Base-by-base conservation (phyloP, 2,888 invertebrate genomes). In the Ectobius pallidus region DNA sequence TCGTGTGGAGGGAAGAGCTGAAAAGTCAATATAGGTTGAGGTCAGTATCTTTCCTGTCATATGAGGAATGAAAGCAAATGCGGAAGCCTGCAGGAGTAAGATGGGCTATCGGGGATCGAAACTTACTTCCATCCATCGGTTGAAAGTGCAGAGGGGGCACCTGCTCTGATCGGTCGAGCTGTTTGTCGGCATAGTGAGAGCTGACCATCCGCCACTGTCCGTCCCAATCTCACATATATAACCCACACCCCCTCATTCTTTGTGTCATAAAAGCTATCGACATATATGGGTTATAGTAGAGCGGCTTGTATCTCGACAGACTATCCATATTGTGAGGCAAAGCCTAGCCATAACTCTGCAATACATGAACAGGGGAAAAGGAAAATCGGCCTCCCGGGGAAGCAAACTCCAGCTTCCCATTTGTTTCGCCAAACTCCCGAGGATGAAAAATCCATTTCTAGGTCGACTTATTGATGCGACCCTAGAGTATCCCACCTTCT, bases 361-460 rank as follows among this genome's bases (percentile, higher is more conserved):
- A 63, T 74, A 74, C 72, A 70, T 70, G 74, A 69, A 65, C 27
- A 32, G 71, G 55, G 49, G 44, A 46, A 61, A 49, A 34, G 61
- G 49, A 74, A 72, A 74, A 73, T 70, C 72, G 49, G 49, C 74
- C 68, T 72, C 18, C 46, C 68, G 72, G 70, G 70, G 44, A 72
- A 25, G 70, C 44, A 42, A 46, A 14, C 39, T 27, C 55, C 16
- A 63, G 42, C 30, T 65, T 44, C 70, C 70, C 61, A 72, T 72
- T 73, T 72, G 67, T 68, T 70, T 70, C 58, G 32, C 69, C 62
- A 69, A 71, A 71, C 67, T 72, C 52, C 55, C 61, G 78, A 80
- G 81, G 83, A 83, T 83, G 83, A 83, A 83, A 83, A 84, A 84
- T 84, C 84, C 84, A 84, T 84, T 84, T 84, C 83, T 83, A 81